A percentile compares a stretch with the other conserved stretches of the same genome.
phyloP scores from a whole-genome alignment of 2,797 vertebrate genomes.

The Myoxocephalus aenaeus region DNA sequence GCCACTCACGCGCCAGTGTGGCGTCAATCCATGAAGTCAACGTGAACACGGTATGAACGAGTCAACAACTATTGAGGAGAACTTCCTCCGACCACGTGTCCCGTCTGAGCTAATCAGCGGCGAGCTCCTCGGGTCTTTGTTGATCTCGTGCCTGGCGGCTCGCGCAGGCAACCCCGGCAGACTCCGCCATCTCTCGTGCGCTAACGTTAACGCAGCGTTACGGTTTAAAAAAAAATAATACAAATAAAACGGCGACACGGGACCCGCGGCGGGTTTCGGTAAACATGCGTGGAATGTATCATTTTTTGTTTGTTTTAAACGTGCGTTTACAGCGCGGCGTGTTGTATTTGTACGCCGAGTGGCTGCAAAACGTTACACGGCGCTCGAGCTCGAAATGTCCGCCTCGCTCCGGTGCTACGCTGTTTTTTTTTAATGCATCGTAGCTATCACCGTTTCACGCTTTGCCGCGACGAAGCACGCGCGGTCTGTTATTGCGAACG shows the following conservation, averaged over 20 bases:
- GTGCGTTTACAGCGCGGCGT: too few species aligned
- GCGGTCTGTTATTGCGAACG: fast-evolving
- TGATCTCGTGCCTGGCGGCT: constrained; percentile 50
- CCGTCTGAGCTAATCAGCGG: constrained; percentile 56
- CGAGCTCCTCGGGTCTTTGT: constrained; percentile 75
- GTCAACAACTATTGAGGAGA: background rate
- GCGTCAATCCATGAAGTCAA: background rate
- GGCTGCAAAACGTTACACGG: background rate
- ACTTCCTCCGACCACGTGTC: constrained; percentile 49
- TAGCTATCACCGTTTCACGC: fast-evolving
- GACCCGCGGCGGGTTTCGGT: fast-evolving
- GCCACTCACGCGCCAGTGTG: background rate
- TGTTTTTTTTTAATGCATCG: background rate
- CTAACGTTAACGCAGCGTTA: background rate
- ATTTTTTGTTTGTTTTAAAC: fast-evolving
- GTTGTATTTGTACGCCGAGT: background rate
- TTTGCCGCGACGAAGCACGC: background rate
- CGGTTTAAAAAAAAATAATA: too few species aligned
- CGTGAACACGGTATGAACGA: background rate
- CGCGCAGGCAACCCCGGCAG: constrained; percentile 1
- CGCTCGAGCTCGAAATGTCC: constrained; percentile 18
- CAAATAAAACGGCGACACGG: fast-evolving
- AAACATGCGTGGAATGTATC: fast-evolving
- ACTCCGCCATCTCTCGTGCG: constrained; percentile 40
- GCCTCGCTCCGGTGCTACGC: constrained; percentile 2